Percentiles rank a stretch among this genome's conserved stretches.
phyloP scores from a whole-genome alignment of 1,140 invertebrate species.

The Hycleus phaleratus region DNA sequence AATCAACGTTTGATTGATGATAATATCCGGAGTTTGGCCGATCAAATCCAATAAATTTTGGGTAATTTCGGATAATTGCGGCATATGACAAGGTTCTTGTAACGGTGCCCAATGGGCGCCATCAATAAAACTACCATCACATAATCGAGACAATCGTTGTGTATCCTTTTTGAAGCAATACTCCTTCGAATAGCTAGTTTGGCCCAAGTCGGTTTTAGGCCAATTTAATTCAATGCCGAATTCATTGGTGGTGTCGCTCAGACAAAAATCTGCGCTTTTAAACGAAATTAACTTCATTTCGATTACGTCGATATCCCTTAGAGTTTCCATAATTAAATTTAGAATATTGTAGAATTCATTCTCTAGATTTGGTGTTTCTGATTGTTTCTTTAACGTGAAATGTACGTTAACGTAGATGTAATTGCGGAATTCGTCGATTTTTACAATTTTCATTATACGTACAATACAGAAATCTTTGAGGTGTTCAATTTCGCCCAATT shows the following conservation, averaged over 20 bases:
- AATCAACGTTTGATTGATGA: not conserved
- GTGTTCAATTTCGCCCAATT: not conserved
- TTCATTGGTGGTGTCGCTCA: not conserved
- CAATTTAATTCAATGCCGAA: not conserved
- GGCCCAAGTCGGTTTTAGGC: not conserved
- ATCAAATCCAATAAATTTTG: not conserved
- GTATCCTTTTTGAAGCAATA: not conserved
- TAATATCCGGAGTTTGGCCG: not conserved
- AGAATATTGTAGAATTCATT: too few species aligned
- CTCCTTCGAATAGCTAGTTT: not conserved
- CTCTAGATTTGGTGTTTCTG: too few species aligned
- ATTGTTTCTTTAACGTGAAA: not conserved
- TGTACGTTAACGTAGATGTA: not conserved
- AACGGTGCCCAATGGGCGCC: not conserved
- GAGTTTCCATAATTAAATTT: too few species aligned
- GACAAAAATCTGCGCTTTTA: not conserved
- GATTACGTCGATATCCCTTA: not conserved
- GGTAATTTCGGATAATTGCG: not conserved
- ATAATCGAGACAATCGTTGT: not conserved
- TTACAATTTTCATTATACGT: not conserved
- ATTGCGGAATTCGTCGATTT: not conserved
- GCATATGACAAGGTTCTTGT: not conserved
- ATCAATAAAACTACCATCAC: slow-evolving; percentile 2
- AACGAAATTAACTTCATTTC: not conserved
- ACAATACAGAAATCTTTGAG: not conserved